phyloP scores from a whole-genome alignment of 1,140 invertebrate genomes.

The Bombus fervidus region DNA sequence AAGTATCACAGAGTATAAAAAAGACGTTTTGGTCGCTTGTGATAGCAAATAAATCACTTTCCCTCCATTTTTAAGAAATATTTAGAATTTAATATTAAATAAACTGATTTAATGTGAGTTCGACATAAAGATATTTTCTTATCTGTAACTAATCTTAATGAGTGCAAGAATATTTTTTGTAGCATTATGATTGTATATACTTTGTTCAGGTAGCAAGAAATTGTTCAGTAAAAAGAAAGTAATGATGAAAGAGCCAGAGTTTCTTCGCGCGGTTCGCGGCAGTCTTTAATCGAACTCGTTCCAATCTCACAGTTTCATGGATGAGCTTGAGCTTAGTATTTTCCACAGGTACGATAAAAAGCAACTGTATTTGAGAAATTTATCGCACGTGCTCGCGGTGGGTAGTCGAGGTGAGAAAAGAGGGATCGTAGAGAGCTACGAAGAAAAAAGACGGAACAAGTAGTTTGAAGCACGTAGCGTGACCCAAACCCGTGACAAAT shows the following conservation, averaged over 20 bases:
- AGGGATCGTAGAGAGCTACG: neutral
- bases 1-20: neutral
- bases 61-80: too few species aligned
- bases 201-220: neutral
- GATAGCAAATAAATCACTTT: too few species aligned
- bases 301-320: slow-evolving; percentile 8
- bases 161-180: too few species aligned
- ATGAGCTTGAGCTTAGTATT: neutral
- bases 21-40: neutral
- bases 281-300: neutral
- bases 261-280: neutral
- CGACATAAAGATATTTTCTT: too few species aligned
- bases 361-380: slow-evolving; percentile 61
- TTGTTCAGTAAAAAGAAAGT: neutral
- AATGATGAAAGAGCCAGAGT: neutral
- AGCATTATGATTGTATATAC: too few species aligned
- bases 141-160: too few species aligned
- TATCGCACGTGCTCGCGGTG: slow-evolving; percentile 58
- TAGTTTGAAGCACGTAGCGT: slow-evolving; percentile 64
- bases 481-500: slow-evolving; percentile 79
- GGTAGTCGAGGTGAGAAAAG: slow-evolving; percentile 36
- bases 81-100: too few species aligned
- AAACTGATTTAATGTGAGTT: too few species aligned
- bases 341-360: neutral
- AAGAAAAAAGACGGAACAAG: slow-evolving; percentile 20